A percentile compares a stretch with the other conserved stretches of the same genome.
Evolutionary conservation across 2,888 invertebrate genomes (phyloP).

Genomic region (Diloba caeruleocephala): DNA sequence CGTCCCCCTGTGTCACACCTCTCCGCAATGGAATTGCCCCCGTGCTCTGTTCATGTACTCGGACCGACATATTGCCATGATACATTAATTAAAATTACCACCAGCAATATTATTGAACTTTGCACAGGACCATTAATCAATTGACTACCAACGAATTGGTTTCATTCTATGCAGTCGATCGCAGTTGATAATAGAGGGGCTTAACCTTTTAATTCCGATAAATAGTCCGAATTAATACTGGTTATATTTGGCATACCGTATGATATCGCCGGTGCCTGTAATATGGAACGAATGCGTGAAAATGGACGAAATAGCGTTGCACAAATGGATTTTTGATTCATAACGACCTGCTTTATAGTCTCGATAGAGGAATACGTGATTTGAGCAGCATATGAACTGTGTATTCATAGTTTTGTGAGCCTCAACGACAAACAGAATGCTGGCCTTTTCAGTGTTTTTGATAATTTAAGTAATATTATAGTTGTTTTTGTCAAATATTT

Average conservation of each 20-base stretch:
- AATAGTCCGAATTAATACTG: constrained; percentile 30
- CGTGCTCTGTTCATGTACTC: no score
- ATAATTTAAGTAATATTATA: no score
- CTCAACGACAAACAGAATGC: no score
- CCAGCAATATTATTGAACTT: constrained; percentile 13
- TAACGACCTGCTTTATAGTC: constrained; percentile 44
- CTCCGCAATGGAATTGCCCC: no score
- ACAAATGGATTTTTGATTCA: constrained; percentile 59
- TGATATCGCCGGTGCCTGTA: constrained; percentile 35
- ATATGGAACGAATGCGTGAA: constrained; percentile 29
- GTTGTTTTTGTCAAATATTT: no score
- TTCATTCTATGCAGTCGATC: constrained; percentile 26
- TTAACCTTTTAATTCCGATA: constrained; percentile 30
- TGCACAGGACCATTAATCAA: constrained; percentile 29
- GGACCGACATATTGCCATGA: no score
- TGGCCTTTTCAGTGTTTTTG: no score
- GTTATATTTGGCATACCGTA: constrained; percentile 15
- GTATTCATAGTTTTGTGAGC: constrained; percentile 18
- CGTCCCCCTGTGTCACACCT: no score
- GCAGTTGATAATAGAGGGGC: constrained; percentile 27
- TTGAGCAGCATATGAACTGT: constrained; percentile 38
- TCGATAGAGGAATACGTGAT: constrained; percentile 45
- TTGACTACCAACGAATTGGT: constrained; percentile 27
- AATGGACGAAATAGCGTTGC: constrained; percentile 38
- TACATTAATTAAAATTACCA: constrained; percentile 17